Evolutionary conservation across 2,888 invertebrate genomes (phyloP).

Genomic region (Drosophila imparisetae): DNA sequence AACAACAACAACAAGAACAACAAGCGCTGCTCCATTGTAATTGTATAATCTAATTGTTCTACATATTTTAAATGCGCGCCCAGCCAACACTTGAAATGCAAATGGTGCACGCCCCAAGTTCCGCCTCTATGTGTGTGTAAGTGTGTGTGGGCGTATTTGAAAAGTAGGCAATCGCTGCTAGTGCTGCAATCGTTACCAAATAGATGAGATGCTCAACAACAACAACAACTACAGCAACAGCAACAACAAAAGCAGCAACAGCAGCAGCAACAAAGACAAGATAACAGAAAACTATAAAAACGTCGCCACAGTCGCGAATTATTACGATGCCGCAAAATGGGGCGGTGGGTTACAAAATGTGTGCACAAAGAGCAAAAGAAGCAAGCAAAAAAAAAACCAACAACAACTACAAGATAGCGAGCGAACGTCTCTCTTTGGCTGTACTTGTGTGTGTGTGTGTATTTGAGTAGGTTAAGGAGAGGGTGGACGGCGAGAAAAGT

Average conservation of each 20-base stretch:
- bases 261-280: conserved; percentile 28
- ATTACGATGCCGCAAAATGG: conserved; percentile 74
- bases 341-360: conserved; percentile 72
- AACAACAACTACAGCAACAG: conserved; percentile 21
- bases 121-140: background rate
- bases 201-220: conserved; percentile 66
- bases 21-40: conserved; percentile 23
- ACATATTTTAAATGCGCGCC: conserved; percentile 59
- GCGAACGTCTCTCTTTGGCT: background rate
- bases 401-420: conserved; percentile 6
- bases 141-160: conserved; percentile 16
- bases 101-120: conserved; percentile 32
- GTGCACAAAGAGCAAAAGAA: conserved; percentile 36
- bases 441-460: conserved; percentile 10
- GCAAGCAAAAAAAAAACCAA: background rate
- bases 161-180: conserved; percentile 43
- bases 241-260: background rate
- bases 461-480: conserved; percentile 5
- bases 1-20: background rate
- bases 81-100: conserved; percentile 45
- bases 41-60: conserved; percentile 77
- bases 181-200: conserved; percentile 71
- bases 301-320: conserved; percentile 73
- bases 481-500: background rate
- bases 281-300: conserved; percentile 76